phyloP scores from a whole-genome alignment of 2,797 vertebrate genomes.

The Falco concolor region DNA sequence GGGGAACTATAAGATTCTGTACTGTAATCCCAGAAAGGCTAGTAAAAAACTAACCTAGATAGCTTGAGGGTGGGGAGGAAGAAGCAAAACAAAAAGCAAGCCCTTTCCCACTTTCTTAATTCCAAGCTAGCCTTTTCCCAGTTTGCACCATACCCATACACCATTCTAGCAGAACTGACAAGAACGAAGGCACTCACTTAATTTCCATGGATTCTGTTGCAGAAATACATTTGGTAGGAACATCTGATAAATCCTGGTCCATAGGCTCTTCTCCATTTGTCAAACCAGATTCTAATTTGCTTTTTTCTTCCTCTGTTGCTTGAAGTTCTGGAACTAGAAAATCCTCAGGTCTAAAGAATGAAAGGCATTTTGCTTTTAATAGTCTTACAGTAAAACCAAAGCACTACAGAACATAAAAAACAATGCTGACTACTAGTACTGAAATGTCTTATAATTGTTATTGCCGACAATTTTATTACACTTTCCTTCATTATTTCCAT shows the following conservation, averaged over 20 bases:
- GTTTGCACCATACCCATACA: background rate
- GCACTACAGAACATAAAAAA: background rate
- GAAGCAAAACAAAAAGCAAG: background rate
- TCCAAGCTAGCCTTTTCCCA: background rate
- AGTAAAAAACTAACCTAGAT: background rate
- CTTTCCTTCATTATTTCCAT: background rate
- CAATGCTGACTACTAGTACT: background rate
- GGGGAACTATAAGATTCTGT: background rate
- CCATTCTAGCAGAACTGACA: background rate
- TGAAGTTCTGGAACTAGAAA: conserved; percentile 98
- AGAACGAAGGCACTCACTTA: conserved; percentile 79
- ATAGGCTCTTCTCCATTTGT: conserved; percentile 95
- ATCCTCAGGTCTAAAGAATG: conserved; percentile 86
- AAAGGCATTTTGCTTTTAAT: background rate
- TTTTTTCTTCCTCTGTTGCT: conserved; percentile 97
- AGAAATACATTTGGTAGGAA: conserved; percentile 95
- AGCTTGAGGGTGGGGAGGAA: background rate
- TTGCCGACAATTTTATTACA: background rate
- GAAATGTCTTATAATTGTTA: background rate
- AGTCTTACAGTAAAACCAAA: background rate
- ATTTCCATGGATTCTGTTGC: conserved; percentile 92
- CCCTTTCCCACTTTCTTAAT: background rate
- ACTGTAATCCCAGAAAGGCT: background rate
- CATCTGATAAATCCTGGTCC: conserved; percentile 96
- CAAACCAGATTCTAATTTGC: conserved; percentile 90